These are phyloP conservation scores for Tribolium castaneum DNA, from an alignment of 1,140 invertebrate species.

Conservation along the genomic window DNA sequence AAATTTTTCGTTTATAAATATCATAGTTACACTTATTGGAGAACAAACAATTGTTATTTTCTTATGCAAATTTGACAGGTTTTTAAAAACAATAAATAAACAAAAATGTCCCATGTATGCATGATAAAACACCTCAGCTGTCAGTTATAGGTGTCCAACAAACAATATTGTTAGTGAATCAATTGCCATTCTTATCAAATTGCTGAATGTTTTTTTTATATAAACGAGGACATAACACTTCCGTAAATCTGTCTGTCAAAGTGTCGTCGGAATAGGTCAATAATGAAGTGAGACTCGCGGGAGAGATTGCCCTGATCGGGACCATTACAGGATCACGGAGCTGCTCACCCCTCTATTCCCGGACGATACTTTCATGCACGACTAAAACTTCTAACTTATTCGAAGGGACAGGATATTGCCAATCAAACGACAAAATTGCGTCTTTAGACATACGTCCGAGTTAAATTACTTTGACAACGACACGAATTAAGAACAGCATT, in stretches of 20 bases:
- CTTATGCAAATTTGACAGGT: slow-evolving; percentile 33
- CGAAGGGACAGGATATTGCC: slow-evolving; percentile 29
- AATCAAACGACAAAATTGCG: slow-evolving; percentile 24
- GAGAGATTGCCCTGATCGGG: slow-evolving; percentile 53
- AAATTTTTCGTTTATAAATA: slow-evolving; percentile 31
- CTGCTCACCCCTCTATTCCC: slow-evolving; percentile 34
- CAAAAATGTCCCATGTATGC: slow-evolving; percentile 1
- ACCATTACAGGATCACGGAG: slow-evolving; percentile 49
- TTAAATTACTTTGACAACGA: slow-evolving; percentile 9
- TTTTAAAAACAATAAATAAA: slow-evolving; percentile 16
- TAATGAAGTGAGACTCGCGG: slow-evolving; percentile 56
- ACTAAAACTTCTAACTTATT: slow-evolving; percentile 1
- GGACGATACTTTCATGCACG: slow-evolving; percentile 23
- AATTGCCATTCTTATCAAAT: slow-evolving; percentile 23
- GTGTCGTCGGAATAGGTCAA: slow-evolving; percentile 51
- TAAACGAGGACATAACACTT: slow-evolving; percentile 40
- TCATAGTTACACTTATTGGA: slow-evolving; percentile 28
- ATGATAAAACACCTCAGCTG: neutral
- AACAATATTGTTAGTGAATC: neutral
- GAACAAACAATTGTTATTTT: slow-evolving; percentile 37
- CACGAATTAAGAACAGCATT: neutral
- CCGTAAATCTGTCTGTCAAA: slow-evolving; percentile 43
- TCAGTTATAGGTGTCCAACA: neutral
- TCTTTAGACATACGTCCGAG: slow-evolving; percentile 1
- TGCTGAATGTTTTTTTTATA: slow-evolving; percentile 15